Evolutionary conservation across 2,888 invertebrate species (phyloP), one percentile per base, ranked within the genome.

Genomic region (Eupithecia abbreviata): DNA sequence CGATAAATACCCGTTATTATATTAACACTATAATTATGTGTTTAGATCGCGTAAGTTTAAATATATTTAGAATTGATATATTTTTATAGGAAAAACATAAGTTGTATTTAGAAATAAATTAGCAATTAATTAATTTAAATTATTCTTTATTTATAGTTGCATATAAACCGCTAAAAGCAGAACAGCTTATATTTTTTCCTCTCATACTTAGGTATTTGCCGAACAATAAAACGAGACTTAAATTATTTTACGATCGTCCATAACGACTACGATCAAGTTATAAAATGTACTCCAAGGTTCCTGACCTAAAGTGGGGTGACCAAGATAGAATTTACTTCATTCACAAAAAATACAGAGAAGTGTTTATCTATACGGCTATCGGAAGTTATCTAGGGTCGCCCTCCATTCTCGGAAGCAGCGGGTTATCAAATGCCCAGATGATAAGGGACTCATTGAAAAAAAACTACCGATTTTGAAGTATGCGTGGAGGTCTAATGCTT

Each of bases 341-440:
- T 87, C 84, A 88, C 85, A 84, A 86, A 86, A 86, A 85, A 86
- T 79, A 79, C 78, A 75, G 55, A 55, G 65, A 78, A 58, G 62
- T 43, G 72, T 72, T 75, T 82, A 81, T 83, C 84, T 87, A 82
- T 86, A 84, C 83, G 84, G 85, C 84, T 88, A 88, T 89, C 87
- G 80, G 41, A 76, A 77, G 80, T 86, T 88, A 88, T 89, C 88
- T 82, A 79, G 84, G 89, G 89, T 88, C 86, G 85, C 82, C 87
- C 86, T 89, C 43, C 67, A 45, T 47, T 89, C 88, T 83, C 84
- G 86, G 89, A 90, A 90, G 85, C 81, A 80, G 81, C 73, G 84
- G 89, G 90, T 89, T 90, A 90, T 90, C 90, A 81, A 71, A 67
- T 70, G 72, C 74, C 71, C 49, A 66, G 51, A 80, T 74, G 72